phyloP scores from a whole-genome alignment of 2,888 invertebrate species.

The Dinocampus coccinellae region DNA sequence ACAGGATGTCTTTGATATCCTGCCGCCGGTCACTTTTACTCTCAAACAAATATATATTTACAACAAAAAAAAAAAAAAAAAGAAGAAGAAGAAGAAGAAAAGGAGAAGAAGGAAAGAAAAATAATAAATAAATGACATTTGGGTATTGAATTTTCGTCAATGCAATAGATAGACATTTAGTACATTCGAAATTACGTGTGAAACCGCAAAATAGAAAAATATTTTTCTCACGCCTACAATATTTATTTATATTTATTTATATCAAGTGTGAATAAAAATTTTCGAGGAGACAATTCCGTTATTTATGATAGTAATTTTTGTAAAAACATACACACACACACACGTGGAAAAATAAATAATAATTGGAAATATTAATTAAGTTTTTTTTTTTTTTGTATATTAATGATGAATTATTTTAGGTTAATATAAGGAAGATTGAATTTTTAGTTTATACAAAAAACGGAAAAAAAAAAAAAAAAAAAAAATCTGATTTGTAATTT shows the following conservation, averaged over 20 bases:
- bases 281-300: background rate
- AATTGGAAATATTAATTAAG: too few relatives aligned
- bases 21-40: conserved; percentile 41
- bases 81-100: background rate
- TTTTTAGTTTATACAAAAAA: too few relatives aligned
- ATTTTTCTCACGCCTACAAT: conserved; percentile 18
- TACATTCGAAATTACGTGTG: background rate
- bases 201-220: conserved; percentile 12
- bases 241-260: background rate
- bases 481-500: background rate
- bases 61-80: background rate
- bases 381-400: too few relatives aligned
- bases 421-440: too few relatives aligned
- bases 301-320: background rate
- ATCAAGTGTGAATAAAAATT: background rate
- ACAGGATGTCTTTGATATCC: conserved; percentile 50
- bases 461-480: background rate
- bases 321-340: too few relatives aligned
- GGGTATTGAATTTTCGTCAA: too few relatives aligned
- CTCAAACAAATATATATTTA: conserved; percentile 39
- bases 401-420: too few relatives aligned
- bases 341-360: too few relatives aligned
- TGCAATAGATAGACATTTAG: background rate
- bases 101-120: too few relatives aligned
- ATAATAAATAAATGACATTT: too few relatives aligned